A percentile compares a stretch with the other conserved stretches of the same genome.
These are phyloP conservation scores for Hipposideros larvatus DNA, from an alignment of 2,797 vertebrate species.

Conservation along the genomic window DNA sequence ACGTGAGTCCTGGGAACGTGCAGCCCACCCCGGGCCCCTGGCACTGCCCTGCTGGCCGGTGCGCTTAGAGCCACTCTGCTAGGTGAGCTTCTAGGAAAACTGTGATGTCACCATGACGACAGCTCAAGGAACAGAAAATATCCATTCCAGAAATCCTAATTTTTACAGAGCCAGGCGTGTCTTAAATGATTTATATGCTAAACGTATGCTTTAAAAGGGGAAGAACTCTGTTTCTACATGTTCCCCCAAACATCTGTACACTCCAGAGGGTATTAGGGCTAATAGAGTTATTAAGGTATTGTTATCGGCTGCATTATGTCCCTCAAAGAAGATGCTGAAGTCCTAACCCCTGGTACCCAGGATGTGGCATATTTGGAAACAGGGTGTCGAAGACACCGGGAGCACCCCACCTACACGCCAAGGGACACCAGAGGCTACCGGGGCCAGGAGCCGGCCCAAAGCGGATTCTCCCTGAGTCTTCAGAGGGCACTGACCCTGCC, in stretches of 20 bases:
- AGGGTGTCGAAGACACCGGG: neutral
- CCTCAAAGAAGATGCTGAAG: neutral
- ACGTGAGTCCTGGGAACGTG: neutral
- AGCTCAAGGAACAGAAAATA: neutral
- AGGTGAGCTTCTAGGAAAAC: neutral
- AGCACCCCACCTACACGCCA: neutral
- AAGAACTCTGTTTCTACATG: neutral
- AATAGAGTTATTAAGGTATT: neutral
- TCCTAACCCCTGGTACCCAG: neutral
- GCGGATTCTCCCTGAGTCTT: neutral
- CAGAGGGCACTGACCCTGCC: neutral
- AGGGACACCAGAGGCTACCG: neutral
- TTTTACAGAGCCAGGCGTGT: neutral
- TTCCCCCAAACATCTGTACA: neutral
- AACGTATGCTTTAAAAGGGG: neutral
- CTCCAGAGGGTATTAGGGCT: neutral
- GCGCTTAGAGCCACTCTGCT: neutral
- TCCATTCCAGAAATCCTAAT: neutral
- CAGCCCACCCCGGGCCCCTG: neutral
- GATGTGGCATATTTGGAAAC: conserved; percentile 16
- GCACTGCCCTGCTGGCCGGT: neutral
- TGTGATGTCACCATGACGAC: neutral
- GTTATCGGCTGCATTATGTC: neutral
- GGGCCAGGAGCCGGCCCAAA: neutral
- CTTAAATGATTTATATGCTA: conserved; percentile 3